Evolutionary conservation across 2,113 vertebrate genomes (phyloP).

Genomic region (Piaya cayana): DNA sequence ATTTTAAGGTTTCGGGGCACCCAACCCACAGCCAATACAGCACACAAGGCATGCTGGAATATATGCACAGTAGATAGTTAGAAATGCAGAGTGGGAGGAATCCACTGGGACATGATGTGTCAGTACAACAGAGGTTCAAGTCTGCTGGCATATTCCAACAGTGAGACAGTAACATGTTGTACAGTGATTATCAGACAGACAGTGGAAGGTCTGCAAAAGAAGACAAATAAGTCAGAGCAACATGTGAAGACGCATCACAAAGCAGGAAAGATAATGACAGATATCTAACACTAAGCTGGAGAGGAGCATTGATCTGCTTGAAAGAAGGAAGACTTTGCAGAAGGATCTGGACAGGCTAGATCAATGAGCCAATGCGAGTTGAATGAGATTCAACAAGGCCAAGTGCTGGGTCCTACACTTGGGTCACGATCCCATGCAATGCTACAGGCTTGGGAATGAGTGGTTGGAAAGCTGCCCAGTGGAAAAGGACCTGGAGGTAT

Average conservation of each 20-base stretch:
- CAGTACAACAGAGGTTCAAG: neutral
- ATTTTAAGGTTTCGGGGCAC: neutral
- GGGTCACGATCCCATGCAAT: neutral
- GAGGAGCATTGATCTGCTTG: neutral
- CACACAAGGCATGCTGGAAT: neutral
- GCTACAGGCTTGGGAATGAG: neutral
- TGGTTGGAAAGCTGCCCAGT: neutral
- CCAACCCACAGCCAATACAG: neutral
- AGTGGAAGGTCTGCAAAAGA: neutral
- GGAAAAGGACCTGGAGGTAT: neutral
- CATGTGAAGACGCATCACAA: neutral
- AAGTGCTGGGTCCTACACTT: neutral
- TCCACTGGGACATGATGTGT: neutral
- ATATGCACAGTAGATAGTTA: neutral
- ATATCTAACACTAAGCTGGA: neutral
- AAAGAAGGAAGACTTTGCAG: neutral
- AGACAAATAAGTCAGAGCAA: neutral
- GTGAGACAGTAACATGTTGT: neutral
- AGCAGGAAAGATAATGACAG: neutral
- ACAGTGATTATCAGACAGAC: neutral
- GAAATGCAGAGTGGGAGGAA: neutral
- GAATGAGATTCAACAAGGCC: neutral
- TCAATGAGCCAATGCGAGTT: neutral
- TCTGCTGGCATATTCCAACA: neutral
- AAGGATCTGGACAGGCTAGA: neutral